Evolutionary conservation across 2,113 vertebrate species (phyloP).

Genomic region (Mobula hypostoma): DNA sequence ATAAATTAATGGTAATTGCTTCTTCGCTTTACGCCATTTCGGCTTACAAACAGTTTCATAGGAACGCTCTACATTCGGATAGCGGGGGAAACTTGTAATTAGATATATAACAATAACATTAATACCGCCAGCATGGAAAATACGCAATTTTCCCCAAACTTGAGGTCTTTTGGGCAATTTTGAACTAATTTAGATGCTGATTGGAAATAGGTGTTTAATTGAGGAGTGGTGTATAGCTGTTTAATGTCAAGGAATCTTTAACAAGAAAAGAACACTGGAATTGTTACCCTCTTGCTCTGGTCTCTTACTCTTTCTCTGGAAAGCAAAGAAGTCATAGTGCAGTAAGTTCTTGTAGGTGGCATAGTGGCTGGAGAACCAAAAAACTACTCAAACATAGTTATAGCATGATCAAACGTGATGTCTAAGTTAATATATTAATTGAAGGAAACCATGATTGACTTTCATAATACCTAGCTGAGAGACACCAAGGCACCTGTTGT

Average conservation of each 20-base stretch:
- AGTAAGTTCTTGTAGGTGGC: neutral
- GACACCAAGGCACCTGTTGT: neutral
- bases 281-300: too few species aligned
- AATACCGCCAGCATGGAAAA: neutral
- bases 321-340: neutral
- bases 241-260: neutral
- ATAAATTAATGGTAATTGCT: too few species aligned
- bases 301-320: neutral
- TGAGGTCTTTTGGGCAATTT: neutral
- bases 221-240: neutral
- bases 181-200: neutral
- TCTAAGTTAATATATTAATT: neutral
- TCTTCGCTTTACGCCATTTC: too few species aligned
- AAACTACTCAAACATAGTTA: neutral
- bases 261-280: neutral
- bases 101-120: neutral
- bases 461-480: neutral
- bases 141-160: neutral
- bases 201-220: neutral
- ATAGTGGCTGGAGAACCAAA: neutral
- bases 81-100: neutral
- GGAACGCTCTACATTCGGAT: too few species aligned
- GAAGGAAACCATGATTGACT: neutral
- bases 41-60: too few species aligned
- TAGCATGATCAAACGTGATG: too few species aligned